A percentile compares a stretch with the other conserved stretches of the same genome.
These are phyloP conservation scores for Acromyrmex heyeri DNA, from an alignment of 1,140 invertebrate species.

Conservation along the genomic window DNA sequence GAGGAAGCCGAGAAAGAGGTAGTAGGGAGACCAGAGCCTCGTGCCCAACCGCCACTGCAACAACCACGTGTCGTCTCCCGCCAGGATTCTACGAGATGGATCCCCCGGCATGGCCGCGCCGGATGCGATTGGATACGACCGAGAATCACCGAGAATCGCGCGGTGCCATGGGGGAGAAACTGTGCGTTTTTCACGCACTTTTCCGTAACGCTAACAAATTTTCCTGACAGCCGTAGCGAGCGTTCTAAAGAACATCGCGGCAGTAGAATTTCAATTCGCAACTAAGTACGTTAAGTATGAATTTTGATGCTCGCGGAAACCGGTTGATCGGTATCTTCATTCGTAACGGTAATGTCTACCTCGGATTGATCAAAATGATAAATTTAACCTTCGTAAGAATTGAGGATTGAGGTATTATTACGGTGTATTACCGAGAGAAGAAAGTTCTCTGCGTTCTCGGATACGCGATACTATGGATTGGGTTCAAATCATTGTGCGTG, in stretches of 20 bases:
- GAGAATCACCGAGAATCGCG: conserved; percentile 29
- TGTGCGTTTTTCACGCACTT: conserved; percentile 24
- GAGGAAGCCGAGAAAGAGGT: conserved; percentile 66
- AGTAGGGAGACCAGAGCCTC: conserved; percentile 70
- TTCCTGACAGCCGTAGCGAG: neutral
- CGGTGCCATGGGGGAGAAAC: conserved; percentile 27
- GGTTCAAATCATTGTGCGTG: conserved; percentile 9
- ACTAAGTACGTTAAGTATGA: neutral
- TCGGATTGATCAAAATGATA: neutral
- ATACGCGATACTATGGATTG: neutral
- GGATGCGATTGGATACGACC: conserved; percentile 56
- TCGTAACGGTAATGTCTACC: neutral
- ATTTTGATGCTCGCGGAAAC: conserved; percentile 15
- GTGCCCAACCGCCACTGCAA: conserved; percentile 64
- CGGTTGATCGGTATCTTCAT: conserved; percentile 10
- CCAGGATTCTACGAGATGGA: conserved; percentile 66
- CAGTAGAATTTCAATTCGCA: neutral
- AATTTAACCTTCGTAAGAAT: neutral
- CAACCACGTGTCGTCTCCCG: conserved; percentile 77
- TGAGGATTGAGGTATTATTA: neutral
- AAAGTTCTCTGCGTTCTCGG: neutral
- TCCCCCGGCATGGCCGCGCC: conserved; percentile 55
- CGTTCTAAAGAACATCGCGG: neutral
- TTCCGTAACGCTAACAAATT: conserved; percentile 25
- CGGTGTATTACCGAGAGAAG: neutral